Evolutionary conservation across 2,888 invertebrate species (phyloP).

Genomic region (Taenaris catops): DNA sequence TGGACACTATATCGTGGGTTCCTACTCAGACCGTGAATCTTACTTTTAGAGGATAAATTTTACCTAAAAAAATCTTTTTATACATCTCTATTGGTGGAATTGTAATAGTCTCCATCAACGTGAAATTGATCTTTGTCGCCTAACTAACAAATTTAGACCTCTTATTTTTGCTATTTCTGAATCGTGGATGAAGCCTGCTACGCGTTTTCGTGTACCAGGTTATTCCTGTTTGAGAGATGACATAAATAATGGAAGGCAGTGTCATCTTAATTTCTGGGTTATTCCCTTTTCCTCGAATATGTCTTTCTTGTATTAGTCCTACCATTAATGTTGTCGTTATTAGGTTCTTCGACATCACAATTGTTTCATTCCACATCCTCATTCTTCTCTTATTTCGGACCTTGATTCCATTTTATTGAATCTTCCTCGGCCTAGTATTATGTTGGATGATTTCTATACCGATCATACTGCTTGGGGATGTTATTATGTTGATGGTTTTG

Average conservation of each 20-base stretch:
- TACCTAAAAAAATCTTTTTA: not conserved
- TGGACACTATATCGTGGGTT: no score
- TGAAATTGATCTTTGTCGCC: conserved; percentile 13
- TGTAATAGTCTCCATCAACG: conserved; percentile 17
- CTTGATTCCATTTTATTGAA: conserved; percentile 6
- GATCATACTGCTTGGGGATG: conserved; percentile 23
- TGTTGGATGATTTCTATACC: conserved; percentile 19
- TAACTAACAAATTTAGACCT: conserved; percentile 14
- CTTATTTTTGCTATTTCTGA: conserved; percentile 17
- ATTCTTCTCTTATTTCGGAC: conserved; percentile 4
- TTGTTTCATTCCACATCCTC: conserved; percentile 23
- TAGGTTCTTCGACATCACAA: conserved; percentile 15
- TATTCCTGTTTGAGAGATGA: conserved; percentile 26
- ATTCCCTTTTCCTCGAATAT: conserved; percentile 15
- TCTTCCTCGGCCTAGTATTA: conserved; percentile 7
- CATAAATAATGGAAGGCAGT: no score
- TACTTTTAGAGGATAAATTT: not conserved
- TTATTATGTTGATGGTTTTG: conserved; percentile 7
- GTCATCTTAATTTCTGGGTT: conserved; percentile 13
- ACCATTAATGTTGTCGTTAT: conserved; percentile 20
- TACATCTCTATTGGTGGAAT: conserved; percentile 16
- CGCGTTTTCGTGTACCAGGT: conserved; percentile 17
- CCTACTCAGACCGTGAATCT: not conserved
- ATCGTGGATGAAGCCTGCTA: conserved; percentile 22
- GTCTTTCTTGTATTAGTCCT: conserved; percentile 11